Evolutionary conservation across 1,140 invertebrate genomes (phyloP).

Genomic region (Thaumatotibia leucotreta): DNA sequence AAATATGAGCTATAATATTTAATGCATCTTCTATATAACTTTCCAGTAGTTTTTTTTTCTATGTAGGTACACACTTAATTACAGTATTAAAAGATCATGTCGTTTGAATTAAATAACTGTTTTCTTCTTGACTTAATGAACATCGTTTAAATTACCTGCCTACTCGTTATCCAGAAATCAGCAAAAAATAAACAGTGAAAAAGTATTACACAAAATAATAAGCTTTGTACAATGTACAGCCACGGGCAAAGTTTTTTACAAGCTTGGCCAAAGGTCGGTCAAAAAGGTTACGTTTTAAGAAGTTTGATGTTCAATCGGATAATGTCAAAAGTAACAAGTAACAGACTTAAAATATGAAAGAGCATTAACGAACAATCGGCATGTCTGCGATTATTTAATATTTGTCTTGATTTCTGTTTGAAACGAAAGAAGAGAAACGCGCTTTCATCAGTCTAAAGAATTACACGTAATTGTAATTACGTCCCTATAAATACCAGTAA

Average conservation of each 20-base stretch:
- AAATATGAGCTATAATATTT: too few species aligned
- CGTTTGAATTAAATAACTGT: too few species aligned
- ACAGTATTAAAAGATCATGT: too few species aligned
- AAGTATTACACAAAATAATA: neutral
- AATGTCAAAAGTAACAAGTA: neutral
- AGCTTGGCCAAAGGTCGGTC: neutral
- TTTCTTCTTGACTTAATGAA: neutral
- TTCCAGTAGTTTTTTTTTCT: too few species aligned
- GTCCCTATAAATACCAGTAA: too few species aligned
- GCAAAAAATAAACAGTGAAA: neutral
- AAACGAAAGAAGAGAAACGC: neutral
- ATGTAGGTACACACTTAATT: too few species aligned
- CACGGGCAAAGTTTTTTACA: neutral
- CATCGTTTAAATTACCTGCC: neutral
- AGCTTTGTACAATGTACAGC: neutral
- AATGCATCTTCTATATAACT: too few species aligned
- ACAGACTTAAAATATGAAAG: neutral
- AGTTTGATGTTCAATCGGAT: neutral
- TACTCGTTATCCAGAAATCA: neutral
- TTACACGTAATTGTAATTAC: too few species aligned
- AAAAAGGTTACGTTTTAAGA: neutral
- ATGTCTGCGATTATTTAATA: too few species aligned
- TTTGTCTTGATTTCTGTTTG: too few species aligned
- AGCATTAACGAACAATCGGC: neutral
- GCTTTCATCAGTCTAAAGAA: neutral